Percentiles rank a stretch among this genome's conserved stretches.
phyloP scores from a whole-genome alignment of 2,888 invertebrate genomes.

The Drosophila koepferae region DNA sequence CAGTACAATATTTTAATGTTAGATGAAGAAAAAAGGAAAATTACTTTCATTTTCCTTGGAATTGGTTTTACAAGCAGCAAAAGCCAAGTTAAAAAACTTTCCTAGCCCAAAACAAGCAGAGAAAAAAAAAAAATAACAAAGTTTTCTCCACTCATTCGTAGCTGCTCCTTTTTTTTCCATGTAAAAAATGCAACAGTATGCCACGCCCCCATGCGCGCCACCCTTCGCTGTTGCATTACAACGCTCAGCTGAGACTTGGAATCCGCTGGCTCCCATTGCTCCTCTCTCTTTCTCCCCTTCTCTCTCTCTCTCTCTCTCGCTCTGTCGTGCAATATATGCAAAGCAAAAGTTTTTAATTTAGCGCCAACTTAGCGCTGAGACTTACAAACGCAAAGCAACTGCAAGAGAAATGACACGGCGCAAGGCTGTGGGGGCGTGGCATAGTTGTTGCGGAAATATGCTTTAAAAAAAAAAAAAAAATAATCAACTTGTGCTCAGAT shows the following conservation, averaged over 20 bases:
- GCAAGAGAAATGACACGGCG: conserved; percentile 58
- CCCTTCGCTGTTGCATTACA: conserved; percentile 52
- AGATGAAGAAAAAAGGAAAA: conserved; percentile 64
- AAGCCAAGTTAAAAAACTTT: conserved; percentile 59
- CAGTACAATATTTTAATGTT: conserved; percentile 66
- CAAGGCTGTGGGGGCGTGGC: neutral
- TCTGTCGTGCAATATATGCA: conserved; percentile 72
- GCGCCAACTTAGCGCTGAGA: conserved; percentile 80
- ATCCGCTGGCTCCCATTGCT: neutral
- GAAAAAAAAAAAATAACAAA: conserved; percentile 23
- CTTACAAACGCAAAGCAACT: conserved; percentile 73
- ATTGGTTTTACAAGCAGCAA: conserved; percentile 78
- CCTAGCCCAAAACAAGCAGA: conserved; percentile 63
- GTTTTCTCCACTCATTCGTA: conserved; percentile 31
- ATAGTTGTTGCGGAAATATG: conserved; percentile 66
- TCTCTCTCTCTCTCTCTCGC: too few species aligned
- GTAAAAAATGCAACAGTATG: conserved; percentile 68
- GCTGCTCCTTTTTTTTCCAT: neutral
- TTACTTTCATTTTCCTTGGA: conserved; percentile 78
- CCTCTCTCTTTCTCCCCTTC: conserved; percentile 15
- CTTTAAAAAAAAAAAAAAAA: conserved; percentile 69
- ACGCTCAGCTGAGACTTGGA: conserved; percentile 41
- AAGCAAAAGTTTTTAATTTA: conserved; percentile 80
- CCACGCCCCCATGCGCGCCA: neutral
- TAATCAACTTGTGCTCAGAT: conserved; percentile 71